Conservation (phyloP, 2,888 invertebrate genomes). For the Noctuana brunneofusca region DNA sequence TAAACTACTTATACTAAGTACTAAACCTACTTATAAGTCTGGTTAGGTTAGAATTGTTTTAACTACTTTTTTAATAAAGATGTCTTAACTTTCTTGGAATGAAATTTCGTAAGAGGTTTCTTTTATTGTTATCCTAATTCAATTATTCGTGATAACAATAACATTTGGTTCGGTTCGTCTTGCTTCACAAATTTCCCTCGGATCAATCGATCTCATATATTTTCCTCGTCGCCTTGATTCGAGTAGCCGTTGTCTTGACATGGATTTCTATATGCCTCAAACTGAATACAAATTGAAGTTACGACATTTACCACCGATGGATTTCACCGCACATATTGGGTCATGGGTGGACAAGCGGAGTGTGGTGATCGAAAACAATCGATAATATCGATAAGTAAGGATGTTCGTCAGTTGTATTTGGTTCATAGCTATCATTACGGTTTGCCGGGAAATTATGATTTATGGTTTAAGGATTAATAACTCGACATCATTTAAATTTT, state of each 20-base stretch:
- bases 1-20: no score
- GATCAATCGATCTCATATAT: slow-evolving; percentile 52
- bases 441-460: slow-evolving; percentile 1
- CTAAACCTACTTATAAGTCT: no score
- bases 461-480: not conserved
- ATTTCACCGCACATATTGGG: slow-evolving; percentile 80
- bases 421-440: slow-evolving; percentile 2
- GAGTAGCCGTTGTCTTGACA: slow-evolving; percentile 68
- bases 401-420: slow-evolving; percentile 30
- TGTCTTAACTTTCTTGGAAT: not conserved
- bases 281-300: slow-evolving; percentile 77
- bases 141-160: slow-evolving; percentile 4
- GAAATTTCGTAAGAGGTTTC: not conserved
- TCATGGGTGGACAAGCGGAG: slow-evolving; percentile 66
- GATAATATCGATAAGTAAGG: slow-evolving; percentile 39
- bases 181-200: slow-evolving; percentile 44
- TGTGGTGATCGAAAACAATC: slow-evolving; percentile 43
- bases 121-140: not conserved
- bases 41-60: no score
- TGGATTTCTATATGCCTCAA: slow-evolving; percentile 75
- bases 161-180: slow-evolving; percentile 3
- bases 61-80: not conserved
- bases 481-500: not conserved
- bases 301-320: slow-evolving; percentile 67
- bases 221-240: slow-evolving; percentile 62